Percentiles rank a stretch among this genome's conserved stretches.
phyloP scores from a whole-genome alignment of 2,113 vertebrate genomes.

The Nannospalax galili region DNA sequence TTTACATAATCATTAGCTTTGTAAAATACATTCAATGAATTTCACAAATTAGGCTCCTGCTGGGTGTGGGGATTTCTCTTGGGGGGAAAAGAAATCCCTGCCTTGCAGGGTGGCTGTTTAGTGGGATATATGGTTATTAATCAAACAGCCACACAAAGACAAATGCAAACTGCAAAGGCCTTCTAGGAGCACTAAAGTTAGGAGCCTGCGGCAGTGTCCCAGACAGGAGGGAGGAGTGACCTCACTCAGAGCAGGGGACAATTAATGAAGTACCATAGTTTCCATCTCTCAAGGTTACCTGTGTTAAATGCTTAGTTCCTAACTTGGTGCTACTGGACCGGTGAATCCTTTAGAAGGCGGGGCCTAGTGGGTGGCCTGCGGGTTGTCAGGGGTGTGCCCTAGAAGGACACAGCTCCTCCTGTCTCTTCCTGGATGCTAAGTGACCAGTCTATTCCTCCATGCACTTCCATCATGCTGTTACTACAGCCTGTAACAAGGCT shows the following conservation, averaged over 20 bases:
- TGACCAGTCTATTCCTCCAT: neutral
- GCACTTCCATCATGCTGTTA: neutral
- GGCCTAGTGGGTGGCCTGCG: too few relatives aligned
- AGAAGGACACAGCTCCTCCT: neutral
- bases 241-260: neutral
- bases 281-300: neutral
- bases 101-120: neutral
- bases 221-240: neutral
- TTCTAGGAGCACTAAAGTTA: neutral
- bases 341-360: neutral
- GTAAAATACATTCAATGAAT: neutral
- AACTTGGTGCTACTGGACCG: neutral
- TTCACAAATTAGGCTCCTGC: neutral
- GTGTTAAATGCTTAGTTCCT: neutral
- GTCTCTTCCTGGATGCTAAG: neutral
- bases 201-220: neutral
- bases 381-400: too few relatives aligned
- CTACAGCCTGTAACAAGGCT: accelerated
- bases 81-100: neutral
- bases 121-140: neutral
- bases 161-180: neutral
- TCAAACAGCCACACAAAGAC: neutral
- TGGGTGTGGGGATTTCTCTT: neutral
- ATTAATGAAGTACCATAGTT: neutral
- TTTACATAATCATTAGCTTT: slow-evolving; percentile 15